Conservation (phyloP, 2,888 invertebrate species). For the Apamea sordens region DNA sequence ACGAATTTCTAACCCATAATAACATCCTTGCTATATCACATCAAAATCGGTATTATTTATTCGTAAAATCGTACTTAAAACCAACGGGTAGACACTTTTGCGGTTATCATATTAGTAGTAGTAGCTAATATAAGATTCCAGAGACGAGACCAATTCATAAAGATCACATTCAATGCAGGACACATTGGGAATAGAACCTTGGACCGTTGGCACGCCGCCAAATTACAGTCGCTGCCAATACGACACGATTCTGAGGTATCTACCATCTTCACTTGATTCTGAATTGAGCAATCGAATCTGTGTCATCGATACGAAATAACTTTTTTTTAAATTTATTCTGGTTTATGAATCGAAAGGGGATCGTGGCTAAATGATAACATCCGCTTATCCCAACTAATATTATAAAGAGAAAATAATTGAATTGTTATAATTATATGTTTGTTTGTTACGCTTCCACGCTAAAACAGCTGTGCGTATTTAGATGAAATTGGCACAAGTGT, state of each 20-base stretch:
- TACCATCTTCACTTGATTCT: constrained; percentile 35
- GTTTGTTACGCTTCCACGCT: too few relatives aligned
- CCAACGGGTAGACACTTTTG: not conserved
- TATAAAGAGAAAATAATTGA: too few relatives aligned
- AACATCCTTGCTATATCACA: not conserved
- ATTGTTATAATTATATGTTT: too few relatives aligned
- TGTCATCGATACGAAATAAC: not conserved
- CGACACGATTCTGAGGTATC: constrained; percentile 24
- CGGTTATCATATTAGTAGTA: not conserved
- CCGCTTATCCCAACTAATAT: too few relatives aligned
- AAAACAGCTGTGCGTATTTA: too few relatives aligned
- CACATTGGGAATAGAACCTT: constrained; percentile 39
- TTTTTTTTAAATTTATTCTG: not conserved
- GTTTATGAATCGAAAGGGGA: not conserved
- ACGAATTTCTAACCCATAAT: too few relatives aligned
- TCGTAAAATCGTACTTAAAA: not conserved
- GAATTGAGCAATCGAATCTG: constrained; percentile 25
- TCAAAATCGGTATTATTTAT: not conserved
- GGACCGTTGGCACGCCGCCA: constrained; percentile 49
- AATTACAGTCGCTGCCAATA: constrained; percentile 49
- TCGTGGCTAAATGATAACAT: too few relatives aligned
- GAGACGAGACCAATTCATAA: constrained; percentile 41
- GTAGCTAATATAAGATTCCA: constrained; percentile 21
- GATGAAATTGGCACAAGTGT: too few relatives aligned
- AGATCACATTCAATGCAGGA: constrained; percentile 45